A percentile compares a stretch with the other conserved stretches of the same genome.
Evolutionary conservation across 2,113 vertebrate genomes (phyloP).

Genomic region (Macaca nemestrina): DNA sequence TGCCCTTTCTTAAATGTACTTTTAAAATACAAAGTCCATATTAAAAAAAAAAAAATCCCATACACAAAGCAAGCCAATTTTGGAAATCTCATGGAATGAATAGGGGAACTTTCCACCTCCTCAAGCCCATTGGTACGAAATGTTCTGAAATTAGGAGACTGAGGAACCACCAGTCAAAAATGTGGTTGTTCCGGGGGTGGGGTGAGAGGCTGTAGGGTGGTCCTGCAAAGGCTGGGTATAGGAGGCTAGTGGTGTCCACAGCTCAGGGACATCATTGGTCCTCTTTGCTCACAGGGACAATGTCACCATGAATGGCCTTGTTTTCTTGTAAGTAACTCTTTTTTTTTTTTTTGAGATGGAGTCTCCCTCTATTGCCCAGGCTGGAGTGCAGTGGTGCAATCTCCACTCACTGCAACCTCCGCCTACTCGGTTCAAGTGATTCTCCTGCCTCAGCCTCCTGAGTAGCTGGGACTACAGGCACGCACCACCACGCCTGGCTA

Average conservation of each 20-base stretch:
- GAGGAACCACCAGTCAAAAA: neutral
- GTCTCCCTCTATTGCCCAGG: too few species aligned
- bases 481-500: too few species aligned
- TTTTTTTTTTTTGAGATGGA: too few species aligned
- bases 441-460: too few species aligned
- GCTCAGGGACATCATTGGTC: fast-evolving
- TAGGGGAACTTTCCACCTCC: neutral
- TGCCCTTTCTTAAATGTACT: neutral
- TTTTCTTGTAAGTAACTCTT: neutral
- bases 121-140: neutral
- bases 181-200: neutral
- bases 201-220: neutral
- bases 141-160: neutral
- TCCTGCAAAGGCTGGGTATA: fast-evolving
- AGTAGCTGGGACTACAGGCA: too few species aligned
- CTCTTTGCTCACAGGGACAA: fast-evolving
- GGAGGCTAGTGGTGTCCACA: neutral
- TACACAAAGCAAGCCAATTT: slow-evolving; percentile 5
- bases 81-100: slow-evolving; percentile 16
- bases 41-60: neutral
- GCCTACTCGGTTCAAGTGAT: too few species aligned
- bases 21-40: neutral
- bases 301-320: neutral
- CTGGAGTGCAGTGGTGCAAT: too few species aligned
- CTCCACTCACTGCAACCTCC: too few species aligned